Evolutionary conservation across 2,888 invertebrate genomes (phyloP).

Genomic region (Torymus texanus): DNA sequence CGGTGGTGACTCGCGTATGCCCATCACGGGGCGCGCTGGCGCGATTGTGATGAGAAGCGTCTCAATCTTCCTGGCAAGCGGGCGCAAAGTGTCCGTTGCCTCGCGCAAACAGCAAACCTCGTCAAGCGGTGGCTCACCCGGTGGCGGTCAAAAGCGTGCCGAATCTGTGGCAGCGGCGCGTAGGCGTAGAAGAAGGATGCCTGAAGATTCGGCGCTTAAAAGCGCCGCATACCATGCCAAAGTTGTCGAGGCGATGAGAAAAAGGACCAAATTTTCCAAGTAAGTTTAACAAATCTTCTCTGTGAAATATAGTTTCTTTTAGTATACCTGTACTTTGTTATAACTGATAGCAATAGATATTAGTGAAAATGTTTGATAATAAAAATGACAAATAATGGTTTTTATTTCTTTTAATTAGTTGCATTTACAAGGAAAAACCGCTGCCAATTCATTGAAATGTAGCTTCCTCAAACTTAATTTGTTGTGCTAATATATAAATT

Average conservation of each 20-base stretch:
- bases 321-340: too few species aligned
- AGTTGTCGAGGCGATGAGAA: constrained; percentile 80
- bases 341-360: too few species aligned
- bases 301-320: too few species aligned
- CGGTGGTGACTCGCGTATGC: constrained; percentile 1
- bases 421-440: too few species aligned
- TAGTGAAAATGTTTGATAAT: too few species aligned
- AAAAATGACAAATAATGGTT: too few species aligned
- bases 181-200: constrained; percentile 62
- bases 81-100: constrained; percentile 75
- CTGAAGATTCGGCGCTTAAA: constrained; percentile 60
- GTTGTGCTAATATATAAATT: too few species aligned
- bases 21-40: constrained; percentile 80
- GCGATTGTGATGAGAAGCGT: constrained; percentile 85
- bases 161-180: not conserved
- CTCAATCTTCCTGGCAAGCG: constrained; percentile 82
- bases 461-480: too few species aligned
- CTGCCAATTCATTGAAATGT: too few species aligned
- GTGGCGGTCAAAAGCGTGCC: constrained; percentile 56
- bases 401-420: too few species aligned
- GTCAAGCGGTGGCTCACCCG: constrained; percentile 45
- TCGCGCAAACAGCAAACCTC: constrained; percentile 65
- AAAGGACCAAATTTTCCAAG: constrained; percentile 85
- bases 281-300: constrained; percentile 63
- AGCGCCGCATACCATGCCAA: constrained; percentile 63